Evolutionary conservation across 2,797 vertebrate species (phyloP).

Genomic region (Alosa sapidissima): DNA sequence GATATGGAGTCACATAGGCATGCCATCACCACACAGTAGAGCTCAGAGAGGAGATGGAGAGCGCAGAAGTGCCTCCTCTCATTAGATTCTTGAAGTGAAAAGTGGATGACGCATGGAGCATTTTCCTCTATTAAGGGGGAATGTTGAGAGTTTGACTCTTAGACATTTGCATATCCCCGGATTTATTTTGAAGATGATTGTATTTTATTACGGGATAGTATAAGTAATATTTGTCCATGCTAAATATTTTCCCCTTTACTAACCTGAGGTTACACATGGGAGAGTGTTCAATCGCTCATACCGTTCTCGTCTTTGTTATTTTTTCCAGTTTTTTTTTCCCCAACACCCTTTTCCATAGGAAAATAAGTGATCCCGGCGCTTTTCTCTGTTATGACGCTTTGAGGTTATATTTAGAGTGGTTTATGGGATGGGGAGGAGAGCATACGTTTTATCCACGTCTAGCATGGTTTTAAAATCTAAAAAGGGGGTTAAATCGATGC

Average conservation of each 20-base stretch:
- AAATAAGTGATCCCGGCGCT: conserved; percentile 36
- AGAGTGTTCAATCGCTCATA: conserved; percentile 38
- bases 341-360: conserved; percentile 40
- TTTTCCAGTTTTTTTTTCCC: conserved; percentile 31
- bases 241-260: conserved; percentile 41
- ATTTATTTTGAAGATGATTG: conserved; percentile 36
- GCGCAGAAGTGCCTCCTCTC: neutral
- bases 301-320: conserved; percentile 29
- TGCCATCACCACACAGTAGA: neutral
- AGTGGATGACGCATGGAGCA: conserved; percentile 18
- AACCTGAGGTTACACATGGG: conserved; percentile 31
- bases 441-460: neutral
- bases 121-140: conserved; percentile 51
- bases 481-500: neutral
- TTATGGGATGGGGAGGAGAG: neutral
- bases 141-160: conserved; percentile 33
- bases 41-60: neutral
- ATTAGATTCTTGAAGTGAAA: conserved; percentile 1
- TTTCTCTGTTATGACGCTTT: conserved; percentile 32
- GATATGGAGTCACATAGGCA: neutral
- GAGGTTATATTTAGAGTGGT: conserved; percentile 28
- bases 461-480: neutral
- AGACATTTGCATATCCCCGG: conserved; percentile 46
- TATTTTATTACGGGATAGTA: conserved; percentile 44
- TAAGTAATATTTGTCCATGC: conserved; percentile 39